Conservation (phyloP, 2,888 invertebrate species). For the Cartodere bifasciata region DNA sequence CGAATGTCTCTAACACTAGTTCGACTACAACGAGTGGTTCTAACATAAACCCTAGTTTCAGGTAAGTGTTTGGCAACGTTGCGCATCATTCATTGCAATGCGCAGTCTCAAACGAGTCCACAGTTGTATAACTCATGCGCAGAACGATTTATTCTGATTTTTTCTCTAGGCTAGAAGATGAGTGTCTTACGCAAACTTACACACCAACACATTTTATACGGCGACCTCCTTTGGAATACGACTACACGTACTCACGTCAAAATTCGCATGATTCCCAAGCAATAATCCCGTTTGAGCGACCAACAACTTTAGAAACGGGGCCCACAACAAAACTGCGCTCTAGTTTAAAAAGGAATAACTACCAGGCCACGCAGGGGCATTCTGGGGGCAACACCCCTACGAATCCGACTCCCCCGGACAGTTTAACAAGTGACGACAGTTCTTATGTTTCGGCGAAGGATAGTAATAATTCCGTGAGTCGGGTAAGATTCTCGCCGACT, state of each 20-base stretch:
- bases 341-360: slow-evolving; percentile 63
- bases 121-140: too few species aligned
- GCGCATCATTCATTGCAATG: too few species aligned
- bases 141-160: too few species aligned
- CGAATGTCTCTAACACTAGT: slow-evolving; percentile 56
- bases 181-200: slow-evolving; percentile 35
- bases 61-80: too few species aligned
- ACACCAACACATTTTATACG: slow-evolving; percentile 38
- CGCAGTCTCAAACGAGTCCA: too few species aligned
- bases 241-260: slow-evolving; percentile 32
- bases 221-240: slow-evolving; percentile 29
- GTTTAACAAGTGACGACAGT: slow-evolving; percentile 74
- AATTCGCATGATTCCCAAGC: slow-evolving; percentile 37
- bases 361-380: slow-evolving; percentile 32
- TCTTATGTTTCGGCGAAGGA: slow-evolving; percentile 81
- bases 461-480: slow-evolving; percentile 45
- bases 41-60: slow-evolving; percentile 49
- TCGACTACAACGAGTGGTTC: slow-evolving; percentile 42
- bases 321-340: slow-evolving; percentile 56
- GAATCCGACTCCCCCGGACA: slow-evolving; percentile 76
- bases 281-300: slow-evolving; percentile 43
- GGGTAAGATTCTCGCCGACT: slow-evolving; percentile 69
- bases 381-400: slow-evolving; percentile 62
- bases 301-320: slow-evolving; percentile 52
- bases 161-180: slow-evolving; percentile 50